phyloP scores from a whole-genome alignment of 1,140 invertebrate species.

The Aphidius gifuensis region DNA sequence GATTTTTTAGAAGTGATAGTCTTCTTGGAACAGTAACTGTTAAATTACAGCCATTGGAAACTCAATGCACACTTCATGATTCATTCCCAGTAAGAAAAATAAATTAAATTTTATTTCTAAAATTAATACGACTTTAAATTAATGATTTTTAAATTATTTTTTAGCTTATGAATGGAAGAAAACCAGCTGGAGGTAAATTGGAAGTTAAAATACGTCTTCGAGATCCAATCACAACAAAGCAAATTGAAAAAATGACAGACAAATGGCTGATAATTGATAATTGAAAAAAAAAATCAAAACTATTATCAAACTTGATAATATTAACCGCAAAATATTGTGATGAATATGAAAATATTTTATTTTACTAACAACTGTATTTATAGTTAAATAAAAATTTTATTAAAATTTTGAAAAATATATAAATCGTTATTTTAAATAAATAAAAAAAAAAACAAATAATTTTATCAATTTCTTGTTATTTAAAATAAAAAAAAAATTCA shows the following conservation, averaged over 20 bases:
- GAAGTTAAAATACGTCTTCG: constrained; percentile 89
- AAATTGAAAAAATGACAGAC: constrained; percentile 85
- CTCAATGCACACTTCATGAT: constrained; percentile 83
- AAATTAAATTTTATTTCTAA: constrained; percentile 6
- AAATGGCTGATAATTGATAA: constrained; percentile 86
- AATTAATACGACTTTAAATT: constrained; percentile 3
- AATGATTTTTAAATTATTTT: constrained; percentile 21
- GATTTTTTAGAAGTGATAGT: constrained; percentile 83
- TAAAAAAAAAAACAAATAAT: no score
- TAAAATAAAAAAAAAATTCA: no score
- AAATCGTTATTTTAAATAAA: no score
- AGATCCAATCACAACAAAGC: constrained; percentile 84
- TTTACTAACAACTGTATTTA: no score
- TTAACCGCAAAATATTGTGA: no score
- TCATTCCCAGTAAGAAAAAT: constrained; percentile 72
- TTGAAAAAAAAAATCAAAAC: constrained; percentile 28
- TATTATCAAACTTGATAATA: background rate
- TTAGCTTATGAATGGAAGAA: constrained; percentile 86
- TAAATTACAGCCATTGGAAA: constrained; percentile 83
- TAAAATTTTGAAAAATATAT: no score
- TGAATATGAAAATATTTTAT: no score
- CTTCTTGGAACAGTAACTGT: constrained; percentile 81
- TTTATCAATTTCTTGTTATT: no score
- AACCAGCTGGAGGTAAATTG: constrained; percentile 82
- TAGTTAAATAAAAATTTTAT: no score